Percentiles rank a stretch among this genome's conserved stretches.
Evolutionary conservation across 2,113 vertebrate species (phyloP).

Genomic region (Mustela nigripes): DNA sequence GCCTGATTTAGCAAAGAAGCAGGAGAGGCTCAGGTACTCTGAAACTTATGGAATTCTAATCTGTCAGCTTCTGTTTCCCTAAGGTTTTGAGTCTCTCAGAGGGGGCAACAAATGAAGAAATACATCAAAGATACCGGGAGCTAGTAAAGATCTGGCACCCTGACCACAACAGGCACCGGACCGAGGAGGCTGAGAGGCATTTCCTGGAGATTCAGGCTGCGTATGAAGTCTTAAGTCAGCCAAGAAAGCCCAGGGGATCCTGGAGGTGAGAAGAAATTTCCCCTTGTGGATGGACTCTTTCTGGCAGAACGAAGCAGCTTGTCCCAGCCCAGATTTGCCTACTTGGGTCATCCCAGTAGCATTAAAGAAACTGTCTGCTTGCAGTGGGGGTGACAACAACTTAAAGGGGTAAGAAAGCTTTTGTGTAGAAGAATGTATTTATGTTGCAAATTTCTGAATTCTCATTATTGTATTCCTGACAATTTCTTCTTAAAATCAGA

Average conservation of each 20-base stretch:
- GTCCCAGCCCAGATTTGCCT: not conserved
- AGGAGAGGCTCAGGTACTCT: not conserved
- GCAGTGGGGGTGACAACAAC: not conserved
- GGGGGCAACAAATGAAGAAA: slow-evolving; percentile 90
- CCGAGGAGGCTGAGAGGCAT: slow-evolving; percentile 88
- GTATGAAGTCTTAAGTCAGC: slow-evolving; percentile 89
- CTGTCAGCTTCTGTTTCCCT: not conserved
- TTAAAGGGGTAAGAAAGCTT: slow-evolving; percentile 22
- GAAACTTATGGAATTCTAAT: slow-evolving; percentile 23
- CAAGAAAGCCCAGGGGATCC: slow-evolving; percentile 46
- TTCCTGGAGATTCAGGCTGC: slow-evolving; percentile 94
- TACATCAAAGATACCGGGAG: slow-evolving; percentile 90
- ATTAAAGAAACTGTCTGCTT: not conserved
- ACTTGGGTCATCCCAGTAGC: not conserved
- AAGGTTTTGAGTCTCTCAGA: slow-evolving; percentile 90
- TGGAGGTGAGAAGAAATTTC: slow-evolving; percentile 51
- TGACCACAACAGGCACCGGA: slow-evolving; percentile 91
- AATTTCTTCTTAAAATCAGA: slow-evolving; percentile 45
- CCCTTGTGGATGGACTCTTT: not conserved
- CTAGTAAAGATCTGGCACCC: slow-evolving; percentile 94
- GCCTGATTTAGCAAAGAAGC: not conserved
- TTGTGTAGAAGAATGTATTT: slow-evolving; percentile 15
- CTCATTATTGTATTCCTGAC: slow-evolving; percentile 53
- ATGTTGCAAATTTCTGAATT: slow-evolving; percentile 49
- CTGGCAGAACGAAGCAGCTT: not conserved